These are phyloP conservation scores for Plagiodera versicolora DNA, from an alignment of 2,888 invertebrate genomes.

Conservation along the genomic window DNA sequence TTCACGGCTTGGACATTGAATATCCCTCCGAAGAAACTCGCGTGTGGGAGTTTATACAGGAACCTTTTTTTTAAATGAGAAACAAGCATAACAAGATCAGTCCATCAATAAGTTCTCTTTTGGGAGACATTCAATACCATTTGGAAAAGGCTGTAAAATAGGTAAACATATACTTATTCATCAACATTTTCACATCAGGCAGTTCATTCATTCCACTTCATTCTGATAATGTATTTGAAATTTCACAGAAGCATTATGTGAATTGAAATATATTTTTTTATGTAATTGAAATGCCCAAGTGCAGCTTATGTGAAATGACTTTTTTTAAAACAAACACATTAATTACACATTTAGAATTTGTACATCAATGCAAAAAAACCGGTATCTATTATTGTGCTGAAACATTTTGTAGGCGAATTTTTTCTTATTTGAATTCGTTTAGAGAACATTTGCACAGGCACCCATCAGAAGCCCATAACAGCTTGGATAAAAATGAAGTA, in stretches of 20 bases:
- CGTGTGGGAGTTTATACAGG: constrained; percentile 16
- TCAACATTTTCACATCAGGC: background rate
- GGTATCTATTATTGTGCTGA: constrained; percentile 3
- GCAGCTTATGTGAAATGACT: background rate
- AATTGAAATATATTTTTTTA: constrained; percentile 1
- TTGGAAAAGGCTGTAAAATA: background rate
- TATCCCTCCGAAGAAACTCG: constrained; percentile 13
- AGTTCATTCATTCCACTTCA: background rate
- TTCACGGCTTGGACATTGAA: constrained; percentile 12
- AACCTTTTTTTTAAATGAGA: constrained; percentile 11
- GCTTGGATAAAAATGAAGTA: background rate
- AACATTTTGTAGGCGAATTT: background rate
- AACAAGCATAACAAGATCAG: constrained; percentile 9
- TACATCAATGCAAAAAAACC: constrained; percentile 7
- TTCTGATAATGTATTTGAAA: background rate
- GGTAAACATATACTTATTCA: background rate
- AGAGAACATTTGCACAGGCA: constrained; percentile 3
- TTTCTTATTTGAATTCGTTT: constrained; percentile 6
- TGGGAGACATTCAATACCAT: constrained; percentile 14
- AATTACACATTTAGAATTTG: constrained; percentile 7
- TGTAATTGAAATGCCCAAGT: constrained; percentile 10
- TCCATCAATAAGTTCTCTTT: constrained; percentile 7
- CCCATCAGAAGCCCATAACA: background rate
- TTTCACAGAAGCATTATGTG: background rate
- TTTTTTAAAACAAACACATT: constrained; percentile 2